Percentiles rank a stretch among this genome's conserved stretches.
phyloP scores from a whole-genome alignment of 2,797 vertebrate genomes.

The Coendou prehensilis region DNA sequence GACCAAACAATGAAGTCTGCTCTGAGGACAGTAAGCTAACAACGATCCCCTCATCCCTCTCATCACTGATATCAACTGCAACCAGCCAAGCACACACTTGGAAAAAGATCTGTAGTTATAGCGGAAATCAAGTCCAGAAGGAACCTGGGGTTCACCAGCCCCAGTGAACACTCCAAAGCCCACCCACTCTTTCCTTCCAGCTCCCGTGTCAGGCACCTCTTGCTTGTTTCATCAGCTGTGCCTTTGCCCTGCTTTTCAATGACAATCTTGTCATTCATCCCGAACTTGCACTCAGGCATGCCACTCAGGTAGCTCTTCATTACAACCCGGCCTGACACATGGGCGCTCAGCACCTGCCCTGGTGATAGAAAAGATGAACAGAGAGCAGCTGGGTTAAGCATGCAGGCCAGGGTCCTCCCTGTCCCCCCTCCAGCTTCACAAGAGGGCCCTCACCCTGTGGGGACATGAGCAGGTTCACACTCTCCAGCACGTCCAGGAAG shows the following conservation, averaged over 20 bases:
- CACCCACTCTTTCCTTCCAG: constrained; percentile 1
- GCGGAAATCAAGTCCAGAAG: constrained; percentile 18
- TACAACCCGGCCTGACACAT: constrained; percentile 98
- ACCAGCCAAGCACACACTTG: constrained; percentile 14
- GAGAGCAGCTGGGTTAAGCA: constrained; percentile 3
- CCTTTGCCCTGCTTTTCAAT: constrained; percentile 99
- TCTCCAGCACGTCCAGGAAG: constrained; percentile 98
- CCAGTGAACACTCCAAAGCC: neutral
- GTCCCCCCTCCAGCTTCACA: accelerated
- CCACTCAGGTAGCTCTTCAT: constrained; percentile 99
- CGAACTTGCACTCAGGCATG: constrained; percentile 99
- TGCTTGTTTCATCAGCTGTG: constrained; percentile 96
- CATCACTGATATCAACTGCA: neutral
- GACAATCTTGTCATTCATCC: constrained; percentile 99
- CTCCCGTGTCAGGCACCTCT: constrained; percentile 91
- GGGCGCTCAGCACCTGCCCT: constrained; percentile 99
- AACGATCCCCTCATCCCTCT: neutral
- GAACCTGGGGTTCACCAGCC: neutral
- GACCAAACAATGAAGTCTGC: neutral
- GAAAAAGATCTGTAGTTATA: neutral
- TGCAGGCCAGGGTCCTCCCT: neutral
- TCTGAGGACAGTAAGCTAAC: neutral
- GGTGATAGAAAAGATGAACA: constrained; percentile 64
- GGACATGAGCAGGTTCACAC: constrained; percentile 99
- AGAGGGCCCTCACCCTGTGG: constrained; percentile 93